Base-by-base conservation (phyloP, 2,888 invertebrate species). In the Chloroclystis v-ata region DNA sequence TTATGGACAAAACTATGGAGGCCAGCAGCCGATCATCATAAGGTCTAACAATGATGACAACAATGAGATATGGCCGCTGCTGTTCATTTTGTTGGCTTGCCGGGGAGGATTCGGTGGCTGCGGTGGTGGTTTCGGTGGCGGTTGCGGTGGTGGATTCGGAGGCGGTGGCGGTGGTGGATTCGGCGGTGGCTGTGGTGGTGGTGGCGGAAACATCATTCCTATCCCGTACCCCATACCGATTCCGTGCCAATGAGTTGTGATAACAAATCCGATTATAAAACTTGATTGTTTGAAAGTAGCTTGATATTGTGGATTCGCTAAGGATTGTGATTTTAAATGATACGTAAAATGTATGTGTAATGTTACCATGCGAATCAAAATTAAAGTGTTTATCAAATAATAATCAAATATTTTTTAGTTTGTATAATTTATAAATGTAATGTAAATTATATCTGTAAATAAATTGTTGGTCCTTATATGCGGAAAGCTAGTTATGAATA, bases 161-260 rank as follows among this genome's bases (percentile, higher is more conserved):
- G 54, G 65, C 1, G 59, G 68, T 0, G 45, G 54, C 4, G 42
- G 61, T 1, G 57, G 69, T 0, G 52, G 63, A n/a, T n/a, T n/a
- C n/a, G 54, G 65, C 0, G 59, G 68, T 1, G 50, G 59, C 2
- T 51, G 61, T 26, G 55, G 57, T 14, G 45, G 60, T 13, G 57
- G 64, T 1, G 54, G 65, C 2, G 52, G 55, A 20, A 68, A 67
- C 43, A 49, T 49, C 3, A 64, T 76, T n/a, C 72, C 67, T 0
- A 52, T 75, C 10, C 78, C 78, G 0, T 75, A 65, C 38, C 78
- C 78, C 0, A 69, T 78, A 28, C 68, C 77, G 0, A 54, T 65
- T 20, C 72, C 75, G 8, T 26, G 26, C 26, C 20, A 20, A n/a
- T n/a, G n/a, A n/a, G n/a, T 13, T 9, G 12, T 9, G 4, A 13